phyloP scores from a whole-genome alignment of 2,888 invertebrate genomes.

The Eristalinus sepulchralis region DNA sequence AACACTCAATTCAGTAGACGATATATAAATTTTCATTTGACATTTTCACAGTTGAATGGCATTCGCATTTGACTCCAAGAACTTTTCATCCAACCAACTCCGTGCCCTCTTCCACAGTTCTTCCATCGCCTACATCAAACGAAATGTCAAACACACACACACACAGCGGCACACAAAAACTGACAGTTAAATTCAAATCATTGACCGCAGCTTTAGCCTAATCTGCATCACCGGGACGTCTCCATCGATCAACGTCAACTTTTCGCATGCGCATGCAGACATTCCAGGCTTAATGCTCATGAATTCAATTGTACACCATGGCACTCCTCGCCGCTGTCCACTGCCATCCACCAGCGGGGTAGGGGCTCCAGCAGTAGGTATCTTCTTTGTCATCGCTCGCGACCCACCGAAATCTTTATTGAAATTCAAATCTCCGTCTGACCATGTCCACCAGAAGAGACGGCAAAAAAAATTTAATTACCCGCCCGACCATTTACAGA shows the following conservation, averaged over 20 bases:
- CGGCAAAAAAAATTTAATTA: conserved; percentile 32
- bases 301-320: background rate
- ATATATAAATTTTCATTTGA: too few species aligned
- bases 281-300: background rate
- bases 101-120: background rate
- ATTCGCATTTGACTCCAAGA: too few species aligned
- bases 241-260: background rate
- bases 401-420: background rate
- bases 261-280: background rate
- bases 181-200: background rate
- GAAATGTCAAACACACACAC: background rate
- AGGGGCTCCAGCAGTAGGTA: background rate
- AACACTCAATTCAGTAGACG: too few species aligned
- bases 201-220: background rate
- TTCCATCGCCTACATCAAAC: background rate
- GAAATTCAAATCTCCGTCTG: background rate
- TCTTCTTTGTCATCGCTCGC: background rate
- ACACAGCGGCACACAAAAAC: background rate
- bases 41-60: too few species aligned
- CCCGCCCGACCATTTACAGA: conserved; percentile 48
- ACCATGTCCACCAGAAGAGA: background rate
- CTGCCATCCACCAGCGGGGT: too few species aligned
- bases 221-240: background rate
- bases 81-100: too few species aligned
- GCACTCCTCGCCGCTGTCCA: background rate